Percentiles rank a stretch among this genome's conserved stretches.
Evolutionary conservation across 2,113 vertebrate species (phyloP).

Genomic region (Australoheros scitulus): DNA sequence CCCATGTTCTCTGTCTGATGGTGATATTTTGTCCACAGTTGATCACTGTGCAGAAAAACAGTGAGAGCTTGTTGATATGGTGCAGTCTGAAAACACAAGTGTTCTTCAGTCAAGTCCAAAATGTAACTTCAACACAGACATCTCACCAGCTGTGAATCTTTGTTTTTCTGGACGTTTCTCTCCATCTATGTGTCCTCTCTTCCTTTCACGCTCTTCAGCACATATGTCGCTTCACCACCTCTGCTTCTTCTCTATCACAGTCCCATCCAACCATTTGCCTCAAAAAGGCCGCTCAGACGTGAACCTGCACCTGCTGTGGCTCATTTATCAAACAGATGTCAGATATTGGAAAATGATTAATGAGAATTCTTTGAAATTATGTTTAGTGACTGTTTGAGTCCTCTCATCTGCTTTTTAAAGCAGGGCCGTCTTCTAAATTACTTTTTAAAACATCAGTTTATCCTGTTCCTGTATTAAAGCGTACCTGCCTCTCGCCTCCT

Average conservation of each 20-base stretch:
- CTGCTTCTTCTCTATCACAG: not conserved
- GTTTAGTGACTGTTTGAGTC: not conserved
- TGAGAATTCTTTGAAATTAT: too few relatives aligned
- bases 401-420: not conserved
- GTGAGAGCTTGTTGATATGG: not conserved
- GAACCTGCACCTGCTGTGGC: not conserved
- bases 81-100: too few relatives aligned
- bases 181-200: not conserved
- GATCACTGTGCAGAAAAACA: not conserved
- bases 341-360: not conserved
- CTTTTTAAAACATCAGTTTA: not conserved
- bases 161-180: not conserved
- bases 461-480: not conserved
- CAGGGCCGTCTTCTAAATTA: not conserved
- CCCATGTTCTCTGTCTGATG: not conserved
- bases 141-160: not conserved
- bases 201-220: too few relatives aligned
- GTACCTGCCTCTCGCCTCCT: too few relatives aligned
- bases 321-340: not conserved
- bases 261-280: not conserved
- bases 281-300: not conserved
- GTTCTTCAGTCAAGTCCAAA: not conserved
- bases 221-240: too few relatives aligned
- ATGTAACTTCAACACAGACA: not conserved
- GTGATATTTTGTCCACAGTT: too few relatives aligned